Evolutionary conservation across 2,888 invertebrate genomes (phyloP), one percentile per base, ranked within the genome.

Genomic region (Rhopalosiphum nymphaeae): DNA sequence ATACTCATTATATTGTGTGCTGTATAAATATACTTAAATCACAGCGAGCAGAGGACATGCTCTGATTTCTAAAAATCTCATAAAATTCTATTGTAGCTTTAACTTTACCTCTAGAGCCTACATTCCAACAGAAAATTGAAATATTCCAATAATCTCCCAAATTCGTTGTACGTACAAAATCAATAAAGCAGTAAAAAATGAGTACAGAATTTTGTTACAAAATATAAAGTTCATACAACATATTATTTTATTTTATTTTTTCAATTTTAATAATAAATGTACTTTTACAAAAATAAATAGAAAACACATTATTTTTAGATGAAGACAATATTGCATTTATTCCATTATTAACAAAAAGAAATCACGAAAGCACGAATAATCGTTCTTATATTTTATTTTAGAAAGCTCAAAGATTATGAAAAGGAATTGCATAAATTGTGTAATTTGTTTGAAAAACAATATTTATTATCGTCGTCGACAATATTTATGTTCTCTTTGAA

Each of bases 361-460:
- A 78, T 36, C 21, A 36, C 11, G 21, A 42, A 21, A 36, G 78
- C 78, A 21, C 36, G 36, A 21, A 78, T 21, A 67, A 36, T 67
- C 36, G 3, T 78, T 78, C 78, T 78, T 36, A 21, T 78, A 21
- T 78, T 25, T 36, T 36, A 78, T 78, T 78, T 78, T 36, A 36
- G 36, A 78, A 78, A 78, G 42, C 36, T 21, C 78, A 36, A 78
- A 21, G 78, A 78, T 36, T 36, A 36, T 36, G 9, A 78, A 36
- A 67, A 78, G 3, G 36, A 36, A 78, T 78, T 36, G 5, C 21
- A 78, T 78, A 21, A 36, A 42, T 36, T 44, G n/a, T 5, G n/a
- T 78, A 90, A 90, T 90, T 49, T 36, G 67, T 90, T 46, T 90
- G 61, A n/a, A 67, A 9, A n/a, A 46, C 57, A 61, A 61, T 61